Evolutionary conservation across 2,888 invertebrate species (phyloP), one percentile per base, ranked within the genome.

Genomic region (Cabera pusaria): DNA sequence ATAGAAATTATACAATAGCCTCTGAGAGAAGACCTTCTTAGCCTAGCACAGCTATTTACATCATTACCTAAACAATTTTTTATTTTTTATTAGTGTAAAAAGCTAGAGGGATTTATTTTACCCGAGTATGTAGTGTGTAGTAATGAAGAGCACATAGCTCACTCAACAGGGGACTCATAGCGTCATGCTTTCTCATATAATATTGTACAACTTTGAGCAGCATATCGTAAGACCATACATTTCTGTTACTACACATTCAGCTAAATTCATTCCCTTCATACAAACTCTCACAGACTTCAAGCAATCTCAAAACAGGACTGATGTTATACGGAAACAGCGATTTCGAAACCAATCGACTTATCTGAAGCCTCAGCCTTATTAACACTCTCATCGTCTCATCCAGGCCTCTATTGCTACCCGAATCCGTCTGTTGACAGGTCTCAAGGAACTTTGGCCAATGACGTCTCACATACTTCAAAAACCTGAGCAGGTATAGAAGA

Each of bases 291-390:
- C 96, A 96, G 52, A 93, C 93, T 72, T 95, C 95, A 50, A 97
- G 84, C 59, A 97, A 85, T 75, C 95, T 92, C 55, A 96, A 86
- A 39, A 97, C 95, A 21, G 97, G 97, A 60, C 94, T 95, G 64
- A 97, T 97, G 74, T 97, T 97, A 75, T 97, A 97, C 0, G 97
- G 96, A 76, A 96, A 97, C 28, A 96, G 79, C 53, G 95, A 93
- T 64, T 94, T 94, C 0, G 95, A 93, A 3, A 97, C 96, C 54
- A 97, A 83, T 64, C 95, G 91, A 56, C 94, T 94, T 50, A 97
- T 96, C 64, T 96, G 94, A 56, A 94, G 87, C 52, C 95, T 91
- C 39, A 97, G 86, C 33, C 95, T 90, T 63, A 95, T 95, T 16
- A 97, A 80, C 29, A 96, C 95, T 43, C 93, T 91, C 96, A 97